Evolutionary conservation across 2,888 invertebrate genomes (phyloP), one percentile per base, ranked within the genome.

Genomic region (Pilophorus perplexus): DNA sequence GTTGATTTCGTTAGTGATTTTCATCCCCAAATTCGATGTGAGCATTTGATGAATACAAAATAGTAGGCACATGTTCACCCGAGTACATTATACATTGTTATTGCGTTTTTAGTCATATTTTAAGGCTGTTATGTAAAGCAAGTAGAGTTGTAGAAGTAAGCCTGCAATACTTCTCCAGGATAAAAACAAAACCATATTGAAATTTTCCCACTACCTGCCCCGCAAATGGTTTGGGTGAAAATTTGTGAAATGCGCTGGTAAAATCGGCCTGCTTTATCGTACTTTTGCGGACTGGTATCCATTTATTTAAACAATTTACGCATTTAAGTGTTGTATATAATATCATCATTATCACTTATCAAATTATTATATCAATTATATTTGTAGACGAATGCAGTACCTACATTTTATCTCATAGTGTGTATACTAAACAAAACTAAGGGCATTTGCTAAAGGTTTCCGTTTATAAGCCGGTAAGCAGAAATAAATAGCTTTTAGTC

Each of bases 51-150:
- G 20, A 52, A 52, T 52, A n/a, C n/a, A n/a, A n/a, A n/a, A n/a
- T n/a, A 52, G 27, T 18, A 52, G 27, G 52, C 52, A 52, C 52
- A 28, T 52, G 52, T 52, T 52, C 52, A 52, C 27, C 46, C 6
- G 12, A 33, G 33, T 8, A 8, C 33, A 33, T 52, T 14, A 52
- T 52, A 25, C 25, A 59, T 40, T 59, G 59, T 59, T 59, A 59
- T 59, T 59, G 59, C 59, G 59, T 38, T 55, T 65, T 66, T 50
- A 70, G 69, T 67, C 67, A 70, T 68, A 68, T 66, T 42, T 66
- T 70, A 67, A 69, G 68, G 66, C 67, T 71, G 68, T 66, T 68
- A 65, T 60, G 44, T 64, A 52, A 67, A 38, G 40, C 33, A 54
- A 44, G 48, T 44, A 62, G 54, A 28, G 33, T 62, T 46, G 23